A percentile compares a stretch with the other conserved stretches of the same genome.
phyloP scores from a whole-genome alignment of 2,113 vertebrate species.

The Hylia prasina region DNA sequence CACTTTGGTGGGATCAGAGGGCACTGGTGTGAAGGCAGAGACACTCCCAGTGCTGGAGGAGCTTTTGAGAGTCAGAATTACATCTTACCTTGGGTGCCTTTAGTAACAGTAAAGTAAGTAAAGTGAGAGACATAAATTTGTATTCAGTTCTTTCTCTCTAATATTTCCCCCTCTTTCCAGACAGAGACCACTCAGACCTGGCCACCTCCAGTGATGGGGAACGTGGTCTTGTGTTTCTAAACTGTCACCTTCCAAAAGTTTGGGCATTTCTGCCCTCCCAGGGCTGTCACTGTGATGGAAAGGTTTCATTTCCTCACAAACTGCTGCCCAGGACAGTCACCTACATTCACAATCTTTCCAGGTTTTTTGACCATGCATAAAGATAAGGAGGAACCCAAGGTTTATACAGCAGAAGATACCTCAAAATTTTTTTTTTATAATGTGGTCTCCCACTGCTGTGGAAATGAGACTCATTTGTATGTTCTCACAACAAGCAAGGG shows the following conservation, averaged over 20 bases:
- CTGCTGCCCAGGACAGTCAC: neutral
- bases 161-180: neutral
- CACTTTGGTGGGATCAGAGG: neutral
- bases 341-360: neutral
- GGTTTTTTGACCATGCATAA: neutral
- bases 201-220: neutral
- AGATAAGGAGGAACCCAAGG: neutral
- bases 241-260: neutral
- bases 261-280: neutral
- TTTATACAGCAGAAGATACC: neutral
- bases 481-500: neutral
- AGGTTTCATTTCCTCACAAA: neutral
- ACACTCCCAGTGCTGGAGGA: neutral
- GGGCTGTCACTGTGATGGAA: neutral
- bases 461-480: neutral
- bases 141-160: neutral
- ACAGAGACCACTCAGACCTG: neutral
- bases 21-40: accelerated
- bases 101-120: neutral
- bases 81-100: neutral
- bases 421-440: neutral
- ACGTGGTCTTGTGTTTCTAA: neutral
- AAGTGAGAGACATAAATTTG: neutral
- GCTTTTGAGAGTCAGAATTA: neutral
- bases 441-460: neutral